Base-by-base conservation (phyloP, 2,888 invertebrate genomes). In the Tinea semifulvella region DNA sequence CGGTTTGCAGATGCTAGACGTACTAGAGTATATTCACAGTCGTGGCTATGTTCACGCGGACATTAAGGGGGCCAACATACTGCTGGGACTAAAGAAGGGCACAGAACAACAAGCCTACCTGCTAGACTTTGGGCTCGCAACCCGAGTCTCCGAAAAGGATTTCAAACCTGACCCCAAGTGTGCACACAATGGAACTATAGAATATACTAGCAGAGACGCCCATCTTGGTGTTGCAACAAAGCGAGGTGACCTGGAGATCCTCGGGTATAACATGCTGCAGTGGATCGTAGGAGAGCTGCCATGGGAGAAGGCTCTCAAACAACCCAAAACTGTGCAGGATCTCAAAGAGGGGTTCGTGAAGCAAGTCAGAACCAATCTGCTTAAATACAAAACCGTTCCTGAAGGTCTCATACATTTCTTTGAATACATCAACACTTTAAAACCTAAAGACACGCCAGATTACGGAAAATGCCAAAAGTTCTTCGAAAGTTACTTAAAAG, bases 111-210 rank as follows among this genome's bases (percentile, higher is more conserved):
- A 91, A 58, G 86, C 93, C 0, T 96, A 89, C 69, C 79, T 99
- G 7, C 92, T 98, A 0, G 98, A 99, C 80, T 99, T 91, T 73
- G 98, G 98, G 0, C 77, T 98, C 27, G 96, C 95, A 0, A 86
- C 88, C 10, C 87, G 88, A 52, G 90, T 86, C 53, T 85, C 84
- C 2, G 88, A 88, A 0, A 91, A 90, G 56, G 89, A 89, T 46
- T 95, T 91, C 63, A 93, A 92, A 63, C 88, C 91, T 0, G 94
- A 98, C 71, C 92, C 93, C 0, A 92, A 92, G 56, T 91, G 89
- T 64, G 96, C 95, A 49, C 98, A 99, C 63, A 93, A 99, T 68
- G 99, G 99, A 1, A 99, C 99, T 0, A 91, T 97, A 48, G 96
- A 98, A 61, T 99, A 96, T 64, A 94, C 96, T 0, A 97, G 97